Percentiles rank a stretch among this genome's conserved stretches.
phyloP scores from a whole-genome alignment of 2,888 invertebrate species.

The Eustalomyia histrio region DNA sequence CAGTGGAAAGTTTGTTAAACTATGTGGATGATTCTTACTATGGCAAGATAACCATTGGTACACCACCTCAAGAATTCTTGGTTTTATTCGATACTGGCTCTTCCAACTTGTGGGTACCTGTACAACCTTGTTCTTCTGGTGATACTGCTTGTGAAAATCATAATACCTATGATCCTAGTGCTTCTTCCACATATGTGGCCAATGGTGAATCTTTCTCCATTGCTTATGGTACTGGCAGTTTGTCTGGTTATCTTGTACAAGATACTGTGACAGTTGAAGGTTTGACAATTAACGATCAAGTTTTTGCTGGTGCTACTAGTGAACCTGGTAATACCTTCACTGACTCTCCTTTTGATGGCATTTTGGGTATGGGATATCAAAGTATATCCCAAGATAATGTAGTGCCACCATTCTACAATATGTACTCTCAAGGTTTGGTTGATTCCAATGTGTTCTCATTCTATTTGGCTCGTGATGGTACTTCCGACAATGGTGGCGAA shows the following conservation, averaged over 20 bases:
- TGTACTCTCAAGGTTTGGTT: constrained; percentile 88
- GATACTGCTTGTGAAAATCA: constrained; percentile 97
- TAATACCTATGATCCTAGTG: constrained; percentile 93
- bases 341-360: constrained; percentile 98
- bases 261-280: constrained; percentile 89
- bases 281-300: constrained; percentile 86
- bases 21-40: constrained; percentile 97
- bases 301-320: constrained; percentile 95
- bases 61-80: constrained; percentile 92
- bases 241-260: constrained; percentile 95
- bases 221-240: constrained; percentile 96
- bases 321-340: constrained; percentile 97
- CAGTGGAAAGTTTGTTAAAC: constrained; percentile 80
- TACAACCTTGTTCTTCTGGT: constrained; percentile 93
- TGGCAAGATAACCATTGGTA: constrained; percentile 93
- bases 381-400: constrained; percentile 94
- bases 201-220: constrained; percentile 96
- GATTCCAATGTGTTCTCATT: constrained; percentile 92
- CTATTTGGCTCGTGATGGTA: constrained; percentile 89
- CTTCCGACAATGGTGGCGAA: constrained; percentile 87
- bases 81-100: constrained; percentile 96
- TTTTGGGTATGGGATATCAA: constrained; percentile 94
- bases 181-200: constrained; percentile 88
- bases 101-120: constrained; percentile 98
- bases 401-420: constrained; percentile 93